Evolutionary conservation across 2,797 vertebrate genomes (phyloP), one percentile per base, ranked within the genome.

Genomic region (Spinus pinus): DNA sequence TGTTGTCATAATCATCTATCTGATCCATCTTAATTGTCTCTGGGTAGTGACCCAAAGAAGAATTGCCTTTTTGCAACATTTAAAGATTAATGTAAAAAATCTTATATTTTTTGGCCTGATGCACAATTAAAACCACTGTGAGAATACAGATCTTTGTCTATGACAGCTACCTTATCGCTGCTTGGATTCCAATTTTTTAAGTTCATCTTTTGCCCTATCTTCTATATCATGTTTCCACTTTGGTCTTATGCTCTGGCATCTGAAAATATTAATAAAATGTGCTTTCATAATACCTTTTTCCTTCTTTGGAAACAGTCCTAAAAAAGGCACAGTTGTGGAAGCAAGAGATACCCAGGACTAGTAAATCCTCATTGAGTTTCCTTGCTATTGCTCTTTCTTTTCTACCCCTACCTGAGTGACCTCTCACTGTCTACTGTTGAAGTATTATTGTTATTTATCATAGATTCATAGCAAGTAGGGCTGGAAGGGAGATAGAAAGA

Each of bases 381-480:
- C 46, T 86, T 3, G 1, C 12, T 81, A 27, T 65, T 64, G 8
- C 24, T 60, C 17, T 66, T 74, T 62, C 24, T 73, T 56, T 90
- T 94, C 46, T 70, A 14, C 37, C 31, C 33, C 13, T 86, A 46
- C 31, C 14, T 37, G 27, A 72, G 28, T 82, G 78, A 91, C 91
- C 46, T 77, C 57, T 81, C 61, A 53, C 15, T 7, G 28, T 64
- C 65, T 60, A 14, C 22, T 8, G 1, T 6, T 67, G 51, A 84
- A 90, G 31, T 70, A 62, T 57, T 84, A 51, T 75, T 84, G 47
- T 33, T 0, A 0, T 64, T 88, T 91, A 85, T 82, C 84, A 62
- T 37, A 86, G 78, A 87, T 70, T 92, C 86, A 49, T 65, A 92
- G 73, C 83, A 94, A 93, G 94, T n/a, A 91, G 15, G 28, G 28